Evolutionary conservation across 2,797 vertebrate species (phyloP), one percentile per base, ranked within the genome.

Genomic region (Pseudomugil tenellus): DNA sequence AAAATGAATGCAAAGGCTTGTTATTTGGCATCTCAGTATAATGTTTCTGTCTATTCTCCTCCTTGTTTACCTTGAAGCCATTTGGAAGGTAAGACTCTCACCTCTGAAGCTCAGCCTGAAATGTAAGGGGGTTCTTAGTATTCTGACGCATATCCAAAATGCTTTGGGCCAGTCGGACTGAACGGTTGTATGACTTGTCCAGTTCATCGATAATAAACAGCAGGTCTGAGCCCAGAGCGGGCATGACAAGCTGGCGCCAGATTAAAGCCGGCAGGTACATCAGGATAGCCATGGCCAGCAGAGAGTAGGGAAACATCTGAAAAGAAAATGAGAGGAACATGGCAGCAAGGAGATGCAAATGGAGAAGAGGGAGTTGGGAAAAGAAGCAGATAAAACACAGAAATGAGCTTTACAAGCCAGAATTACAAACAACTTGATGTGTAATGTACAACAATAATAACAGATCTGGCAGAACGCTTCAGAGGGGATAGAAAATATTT

Each of bases 151-250:
- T 93, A 58, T 96, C 96, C 83, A 97, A 73, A 83, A 99, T 96
- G 92, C 90, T 96, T 84, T 98, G 97, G 37, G 98, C 97, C 86
- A 99, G 63, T 54, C 96, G 95, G 64, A 99, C 93, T 0, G 97
- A 97, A 43, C 98, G 97, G 85, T 99, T 99, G 87, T 99, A 99
- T 14, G 97, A 98, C 69, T 97, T 99, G 84, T 99, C 98, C 58
- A 99, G 93, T 77, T 99, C 97, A 0, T 97, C 97, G 1, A 97
- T 96, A 85, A 98, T 92, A 85, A 99, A 98, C 61, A 97, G 94
- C 79, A 99, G 93, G 88, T 98, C 97, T 0, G 94, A 95, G 76
- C 91, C 94, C 56, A 99, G 94, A 0, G 94, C 89, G 0, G 97
- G 96, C 37, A 86, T 87, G 0, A 96, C 97, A 0, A 95, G 92